Base-by-base conservation (phyloP, 1,140 invertebrate species). In the Drosophila baimaii region DNA sequence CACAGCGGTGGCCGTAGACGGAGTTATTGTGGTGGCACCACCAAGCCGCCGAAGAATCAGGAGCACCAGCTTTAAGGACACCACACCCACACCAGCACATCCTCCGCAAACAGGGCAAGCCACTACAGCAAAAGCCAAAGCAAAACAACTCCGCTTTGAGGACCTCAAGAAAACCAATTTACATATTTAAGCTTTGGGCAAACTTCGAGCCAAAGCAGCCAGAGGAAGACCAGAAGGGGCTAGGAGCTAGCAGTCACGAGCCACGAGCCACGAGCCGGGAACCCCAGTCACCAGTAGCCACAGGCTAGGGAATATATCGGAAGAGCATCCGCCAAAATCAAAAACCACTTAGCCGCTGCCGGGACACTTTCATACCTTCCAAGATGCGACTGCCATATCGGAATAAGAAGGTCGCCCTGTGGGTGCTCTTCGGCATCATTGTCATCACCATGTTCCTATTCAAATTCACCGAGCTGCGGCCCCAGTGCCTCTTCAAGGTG, bases 371-470 rank as follows among this genome's bases (percentile, higher is more conserved):
- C 7, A 9, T 46, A 51, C 7, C 17, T 27, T 47, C 21, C 37
- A 78, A 79, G 56, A 92, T 92, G 91, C 88, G 91, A 63, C 75
- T 92, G 54, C 90, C 90, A 37, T 91, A 91, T 79, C 79, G 91
- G 39, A 92, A 91, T 69, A 90, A 88, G 63, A 92, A 91, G 71
- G 69, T 89, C 51, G 82, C 91, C 72, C 82, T 92, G 57, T 92
- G 91, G 91, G 88, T 91, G 52, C 77, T 92, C 56, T 76, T 92
- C 27, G 86, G 77, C 59, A 73, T 92, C 63, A 80, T 92, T 64
- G 91, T 90, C 52, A 77, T 92, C 75, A 92, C 89, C 37, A 92
- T 92, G 91, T 91, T 92, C 83, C 71, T 92, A 71, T 91, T 92
- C 73, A 92, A 92, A 77, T 92, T 91, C 69, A 91, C 90, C 69